Base-by-base conservation (phyloP, 1,140 invertebrate species). In the Saccostrea cuccullata region DNA sequence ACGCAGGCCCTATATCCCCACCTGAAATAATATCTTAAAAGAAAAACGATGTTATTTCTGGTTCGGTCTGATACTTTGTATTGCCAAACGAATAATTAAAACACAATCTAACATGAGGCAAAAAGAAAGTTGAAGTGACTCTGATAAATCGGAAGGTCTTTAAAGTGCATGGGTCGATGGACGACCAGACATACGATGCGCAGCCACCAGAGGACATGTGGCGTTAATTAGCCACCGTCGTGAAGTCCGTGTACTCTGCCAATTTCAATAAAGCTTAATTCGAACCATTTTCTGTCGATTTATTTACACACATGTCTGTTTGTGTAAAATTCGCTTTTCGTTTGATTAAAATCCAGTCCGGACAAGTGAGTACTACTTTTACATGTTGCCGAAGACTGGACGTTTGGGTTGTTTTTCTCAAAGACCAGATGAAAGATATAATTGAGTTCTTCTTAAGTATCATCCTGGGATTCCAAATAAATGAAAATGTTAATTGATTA, bases 211-310 rank as follows among this genome's bases (percentile, higher is more conserved):
- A 40, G 20, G 47, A 84, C 82, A 56, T 84, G 40, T 87, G 88
- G 36, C 58, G 20, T 85, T 84, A 84, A 89, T 89, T 89, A 89
- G 70, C 82, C 20, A 26, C 26, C 82, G 82, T 60, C 26, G 55
- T 67, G 58, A 82, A 84, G 86, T 73, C 85, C 86, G 55, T 89
- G 86, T 36, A 30, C 47, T 56, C 82, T 89, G 88, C 88, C 88
- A 89, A 87, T 64, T 87, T 89, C 86, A 89, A 89, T 89, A 86
- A 84, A 86, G 23, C 64, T 70, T 89, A 89, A 89, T 87, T 84
- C 40, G 55, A 84, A 73, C 82, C 88, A 89, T 64, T 30, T 47
- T 67, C 58, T 40, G 73, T 56, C 58, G 77, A 23, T 85, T 89
- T 86, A 84, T 86, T 89, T 86, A 82, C 83, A 89, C 85, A 86